phyloP scores from a whole-genome alignment of 2,113 vertebrate genomes.

The Sorex araneus region DNA sequence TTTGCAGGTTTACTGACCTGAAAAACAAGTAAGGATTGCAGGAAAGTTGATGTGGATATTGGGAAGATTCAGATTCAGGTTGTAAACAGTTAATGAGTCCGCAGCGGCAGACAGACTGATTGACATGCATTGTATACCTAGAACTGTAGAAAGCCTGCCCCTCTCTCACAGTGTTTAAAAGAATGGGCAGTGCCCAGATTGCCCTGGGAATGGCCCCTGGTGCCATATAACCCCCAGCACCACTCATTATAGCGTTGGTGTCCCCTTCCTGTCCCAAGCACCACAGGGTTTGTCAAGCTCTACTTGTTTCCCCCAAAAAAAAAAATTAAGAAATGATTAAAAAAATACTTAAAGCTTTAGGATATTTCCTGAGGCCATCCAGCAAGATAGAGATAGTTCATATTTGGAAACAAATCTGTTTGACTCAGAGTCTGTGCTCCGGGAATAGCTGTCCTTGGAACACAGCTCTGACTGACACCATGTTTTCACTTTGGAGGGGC shows the following conservation, averaged over 20 bases:
- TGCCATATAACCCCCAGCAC: too few species aligned
- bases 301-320: too few species aligned
- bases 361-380: background rate
- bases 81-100: slow-evolving; percentile 54
- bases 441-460: background rate
- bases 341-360: background rate
- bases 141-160: background rate
- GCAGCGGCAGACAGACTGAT: background rate
- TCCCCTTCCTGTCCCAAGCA: too few species aligned
- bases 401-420: background rate
- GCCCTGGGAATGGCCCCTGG: too few species aligned
- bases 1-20: slow-evolving; percentile 84
- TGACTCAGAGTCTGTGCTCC: background rate
- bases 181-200: background rate
- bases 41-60: slow-evolving; percentile 70
- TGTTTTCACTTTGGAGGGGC: slow-evolving; percentile 2
- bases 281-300: too few species aligned
- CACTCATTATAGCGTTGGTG: too few species aligned
- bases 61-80: slow-evolving; percentile 65
- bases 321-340: background rate
- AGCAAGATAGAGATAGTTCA: background rate
- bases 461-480: background rate
- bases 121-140: background rate
- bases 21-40: slow-evolving; percentile 70
- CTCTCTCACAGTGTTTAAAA: background rate